Evolutionary conservation across 2,113 vertebrate genomes (phyloP).

Genomic region (Colistium nudipinnis): DNA sequence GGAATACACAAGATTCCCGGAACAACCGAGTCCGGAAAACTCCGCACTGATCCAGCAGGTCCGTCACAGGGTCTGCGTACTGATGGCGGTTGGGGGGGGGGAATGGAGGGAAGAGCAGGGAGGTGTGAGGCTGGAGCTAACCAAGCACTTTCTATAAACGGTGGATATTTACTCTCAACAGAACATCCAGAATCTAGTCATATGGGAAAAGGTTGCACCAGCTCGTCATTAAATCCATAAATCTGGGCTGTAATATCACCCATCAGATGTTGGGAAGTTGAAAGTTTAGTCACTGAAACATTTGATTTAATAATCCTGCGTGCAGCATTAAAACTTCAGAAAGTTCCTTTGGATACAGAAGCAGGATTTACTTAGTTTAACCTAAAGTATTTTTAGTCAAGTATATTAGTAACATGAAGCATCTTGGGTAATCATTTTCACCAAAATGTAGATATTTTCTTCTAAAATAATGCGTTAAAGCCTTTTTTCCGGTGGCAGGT

Average conservation of each 20-base stretch:
- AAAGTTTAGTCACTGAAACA: too few relatives aligned
- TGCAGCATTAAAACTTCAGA: not conserved
- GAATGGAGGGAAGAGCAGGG: conserved; percentile 9
- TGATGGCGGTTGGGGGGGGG: conserved; percentile 50
- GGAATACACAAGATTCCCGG: conserved; percentile 92
- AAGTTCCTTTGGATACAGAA: not conserved
- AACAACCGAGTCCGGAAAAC: conserved; percentile 88
- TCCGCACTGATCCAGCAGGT: conserved; percentile 86
- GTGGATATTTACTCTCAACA: not conserved
- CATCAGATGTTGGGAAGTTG: not conserved
- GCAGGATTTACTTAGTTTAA: not conserved
- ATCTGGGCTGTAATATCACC: not conserved
- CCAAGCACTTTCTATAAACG: conserved; percentile 8
- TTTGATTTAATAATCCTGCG: not conserved
- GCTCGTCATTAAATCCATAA: not conserved
- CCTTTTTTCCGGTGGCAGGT: too few relatives aligned
- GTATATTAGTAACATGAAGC: not conserved
- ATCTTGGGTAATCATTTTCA: not conserved
- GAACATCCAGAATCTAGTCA: not conserved
- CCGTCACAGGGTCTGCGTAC: conserved; percentile 91
- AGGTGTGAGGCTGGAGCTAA: conserved; percentile 4
- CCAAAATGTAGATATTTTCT: too few relatives aligned
- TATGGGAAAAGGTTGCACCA: not conserved
- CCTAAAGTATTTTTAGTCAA: too few relatives aligned
- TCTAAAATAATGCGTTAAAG: too few relatives aligned